A percentile compares a stretch with the other conserved stretches of the same genome.
Conservation (phyloP, 2,113 vertebrate genomes). For the Pelobates fuscus region DNA sequence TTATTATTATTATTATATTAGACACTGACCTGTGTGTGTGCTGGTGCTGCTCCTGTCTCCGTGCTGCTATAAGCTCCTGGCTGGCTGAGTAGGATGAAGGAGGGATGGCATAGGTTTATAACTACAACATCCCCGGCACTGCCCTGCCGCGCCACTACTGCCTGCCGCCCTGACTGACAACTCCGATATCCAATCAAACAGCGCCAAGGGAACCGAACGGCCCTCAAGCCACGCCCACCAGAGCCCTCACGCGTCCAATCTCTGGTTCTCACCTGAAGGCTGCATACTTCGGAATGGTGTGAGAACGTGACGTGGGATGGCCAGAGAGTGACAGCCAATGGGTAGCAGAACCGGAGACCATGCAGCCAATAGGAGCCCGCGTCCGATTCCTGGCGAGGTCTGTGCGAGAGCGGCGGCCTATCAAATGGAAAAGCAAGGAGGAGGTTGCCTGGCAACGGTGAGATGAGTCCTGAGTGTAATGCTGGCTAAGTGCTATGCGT, state of each 20-base stretch:
- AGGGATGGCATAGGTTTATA: slow-evolving; percentile 19
- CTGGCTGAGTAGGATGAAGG: neutral
- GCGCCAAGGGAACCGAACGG: slow-evolving; percentile 9
- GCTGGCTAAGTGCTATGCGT: neutral
- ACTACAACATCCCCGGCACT: slow-evolving; percentile 23
- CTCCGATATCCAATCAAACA: slow-evolving; percentile 34
- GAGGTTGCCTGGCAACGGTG: slow-evolving; percentile 27
- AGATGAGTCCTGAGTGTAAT: neutral
- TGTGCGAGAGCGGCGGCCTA: neutral
- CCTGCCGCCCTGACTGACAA: neutral
- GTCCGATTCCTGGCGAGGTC: slow-evolving; percentile 57
- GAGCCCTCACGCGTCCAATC: slow-evolving; percentile 58
- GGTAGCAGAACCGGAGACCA: slow-evolving; percentile 5
- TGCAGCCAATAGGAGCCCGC: slow-evolving; percentile 61
- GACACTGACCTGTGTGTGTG: slow-evolving; percentile 11
- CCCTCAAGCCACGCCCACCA: slow-evolving; percentile 37
- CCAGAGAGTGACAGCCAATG: slow-evolving; percentile 70
- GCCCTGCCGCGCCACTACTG: slow-evolving; percentile 55
- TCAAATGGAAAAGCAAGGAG: slow-evolving; percentile 16
- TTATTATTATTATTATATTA: neutral
- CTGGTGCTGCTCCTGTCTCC: neutral
- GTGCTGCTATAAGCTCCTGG: neutral
- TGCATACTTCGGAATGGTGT: slow-evolving; percentile 60
- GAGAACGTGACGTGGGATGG: slow-evolving; percentile 72
- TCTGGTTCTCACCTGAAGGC: neutral